Conservation (phyloP, 2,113 vertebrate genomes). For the Rhinoderma darwinii region DNA sequence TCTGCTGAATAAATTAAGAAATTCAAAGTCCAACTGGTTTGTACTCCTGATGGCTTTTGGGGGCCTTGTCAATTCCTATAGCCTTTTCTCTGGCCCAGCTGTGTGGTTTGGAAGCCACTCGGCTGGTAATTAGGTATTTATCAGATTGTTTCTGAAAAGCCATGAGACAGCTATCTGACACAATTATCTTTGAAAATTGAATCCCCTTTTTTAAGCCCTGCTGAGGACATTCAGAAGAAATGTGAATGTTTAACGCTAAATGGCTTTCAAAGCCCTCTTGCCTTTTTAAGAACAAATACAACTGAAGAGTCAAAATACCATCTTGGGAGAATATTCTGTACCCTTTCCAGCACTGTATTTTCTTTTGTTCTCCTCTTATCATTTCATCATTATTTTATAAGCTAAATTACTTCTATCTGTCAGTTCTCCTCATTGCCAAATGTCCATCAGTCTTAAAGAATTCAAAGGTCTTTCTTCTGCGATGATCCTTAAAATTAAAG, state of each 20-base stretch:
- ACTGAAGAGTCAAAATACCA: conserved; percentile 61
- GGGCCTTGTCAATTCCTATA: conserved; percentile 66
- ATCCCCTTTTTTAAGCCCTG: conserved; percentile 73
- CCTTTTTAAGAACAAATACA: conserved; percentile 62
- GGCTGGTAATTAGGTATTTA: conserved; percentile 93
- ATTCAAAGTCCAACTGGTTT: conserved; percentile 70
- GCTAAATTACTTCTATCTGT: conserved; percentile 61
- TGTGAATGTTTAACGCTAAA: conserved; percentile 69
- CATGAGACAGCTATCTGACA: conserved; percentile 83
- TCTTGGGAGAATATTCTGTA: conserved; percentile 47
- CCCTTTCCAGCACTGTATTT: conserved; percentile 55
- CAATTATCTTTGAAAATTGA: conserved; percentile 89
- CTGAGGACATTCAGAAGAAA: conserved; percentile 72
- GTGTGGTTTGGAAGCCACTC: conserved; percentile 74
- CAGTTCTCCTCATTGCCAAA: conserved; percentile 57
- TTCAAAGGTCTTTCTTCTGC: conserved; percentile 59
- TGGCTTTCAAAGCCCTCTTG: conserved; percentile 73
- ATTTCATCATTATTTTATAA: conserved; percentile 55
- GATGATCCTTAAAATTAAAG: conserved; percentile 55
- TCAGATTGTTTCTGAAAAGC: conserved; percentile 87
- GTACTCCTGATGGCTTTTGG: conserved; percentile 63
- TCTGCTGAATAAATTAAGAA: conserved; percentile 77
- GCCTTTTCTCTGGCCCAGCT: conserved; percentile 68
- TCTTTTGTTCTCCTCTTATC: conserved; percentile 60
- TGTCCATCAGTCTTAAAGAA: background rate